phyloP scores from a whole-genome alignment of 2,888 invertebrate species.

The Drosophila greeni region DNA sequence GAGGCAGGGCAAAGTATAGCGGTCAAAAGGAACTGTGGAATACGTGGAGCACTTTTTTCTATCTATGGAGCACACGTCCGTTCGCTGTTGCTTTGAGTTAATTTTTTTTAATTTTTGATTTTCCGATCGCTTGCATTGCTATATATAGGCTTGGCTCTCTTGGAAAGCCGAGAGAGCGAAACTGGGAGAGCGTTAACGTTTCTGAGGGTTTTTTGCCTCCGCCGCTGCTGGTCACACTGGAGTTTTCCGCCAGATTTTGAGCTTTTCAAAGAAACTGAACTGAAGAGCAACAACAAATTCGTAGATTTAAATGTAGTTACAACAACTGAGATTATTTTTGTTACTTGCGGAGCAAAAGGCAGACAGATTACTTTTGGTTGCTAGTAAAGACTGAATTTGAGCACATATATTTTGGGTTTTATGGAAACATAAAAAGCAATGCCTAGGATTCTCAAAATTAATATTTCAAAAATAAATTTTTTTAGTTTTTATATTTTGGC shows the following conservation, averaged over 20 bases:
- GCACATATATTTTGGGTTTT: neutral
- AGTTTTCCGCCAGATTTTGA: neutral
- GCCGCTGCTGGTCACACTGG: neutral
- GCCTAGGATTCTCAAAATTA: too few relatives aligned
- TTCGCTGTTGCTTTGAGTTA: conserved; percentile 54
- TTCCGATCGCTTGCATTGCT: conserved; percentile 2
- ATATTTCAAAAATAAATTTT: neutral
- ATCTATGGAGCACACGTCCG: conserved; percentile 54
- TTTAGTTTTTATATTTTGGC: too few relatives aligned
- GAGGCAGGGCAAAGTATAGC: conserved; percentile 12
- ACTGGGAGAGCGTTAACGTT: neutral
- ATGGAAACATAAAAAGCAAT: too few relatives aligned
- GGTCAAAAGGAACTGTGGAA: conserved; percentile 16
- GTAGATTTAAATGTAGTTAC: neutral
- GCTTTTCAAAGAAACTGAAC: neutral
- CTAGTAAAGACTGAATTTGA: too few relatives aligned
- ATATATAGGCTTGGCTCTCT: conserved; percentile 5
- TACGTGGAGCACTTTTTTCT: conserved; percentile 23
- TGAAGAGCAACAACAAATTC: too few relatives aligned
- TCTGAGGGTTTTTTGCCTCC: neutral
- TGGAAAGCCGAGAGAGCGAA: neutral
- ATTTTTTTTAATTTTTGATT: conserved; percentile 2
- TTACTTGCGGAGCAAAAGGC: too few relatives aligned
- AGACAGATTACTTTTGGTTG: too few relatives aligned
- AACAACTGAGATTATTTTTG: neutral